Percentiles rank a stretch among this genome's conserved stretches.
phyloP scores from a whole-genome alignment of 92 coral and sea anemone species.

The Chrysogorgia sp. region DNA sequence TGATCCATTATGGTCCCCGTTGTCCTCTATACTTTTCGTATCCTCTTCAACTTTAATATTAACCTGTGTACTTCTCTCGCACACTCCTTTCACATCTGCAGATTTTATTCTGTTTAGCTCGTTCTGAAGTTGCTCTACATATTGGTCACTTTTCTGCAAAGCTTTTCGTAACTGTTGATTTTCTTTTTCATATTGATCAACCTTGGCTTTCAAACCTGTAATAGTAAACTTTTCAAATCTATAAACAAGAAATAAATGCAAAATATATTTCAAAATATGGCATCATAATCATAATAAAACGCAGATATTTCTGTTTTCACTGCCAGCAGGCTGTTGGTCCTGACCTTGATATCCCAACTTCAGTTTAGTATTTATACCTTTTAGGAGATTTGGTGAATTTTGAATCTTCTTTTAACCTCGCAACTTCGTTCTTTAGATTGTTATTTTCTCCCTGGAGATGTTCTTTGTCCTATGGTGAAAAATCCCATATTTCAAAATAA shows the following conservation, averaged over 20 bases:
- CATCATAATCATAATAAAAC: no score
- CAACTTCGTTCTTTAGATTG: constrained; percentile 64
- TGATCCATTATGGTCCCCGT: neutral
- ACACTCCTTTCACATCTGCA: neutral
- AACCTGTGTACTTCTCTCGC: constrained; percentile 42
- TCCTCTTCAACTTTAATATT: constrained; percentile 62
- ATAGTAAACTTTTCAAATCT: constrained; percentile 92
- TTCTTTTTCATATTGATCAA: constrained; percentile 90
- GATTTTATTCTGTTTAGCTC: constrained; percentile 11
- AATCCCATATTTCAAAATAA: no score
- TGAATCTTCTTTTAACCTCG: constrained; percentile 82
- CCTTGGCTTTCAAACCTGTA: constrained; percentile 87
- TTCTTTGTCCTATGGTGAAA: constrained; percentile 70
- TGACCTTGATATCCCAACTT: neutral
- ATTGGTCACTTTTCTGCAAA: constrained; percentile 75
- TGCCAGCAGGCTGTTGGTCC: neutral
- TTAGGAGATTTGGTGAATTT: constrained; percentile 90
- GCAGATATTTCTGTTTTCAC: no score
- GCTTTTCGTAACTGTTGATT: constrained; percentile 87
- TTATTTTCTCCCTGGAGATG: constrained; percentile 75
- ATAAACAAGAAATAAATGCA: neutral
- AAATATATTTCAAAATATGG: no score
- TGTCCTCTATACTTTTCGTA: constrained; percentile 17
- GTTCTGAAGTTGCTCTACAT: constrained; percentile 76
- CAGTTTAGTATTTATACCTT: constrained; percentile 56